Percentiles rank a stretch among this genome's conserved stretches.
phyloP scores from a whole-genome alignment of 2,888 invertebrate genomes.

The Sarcophaga rosellei region DNA sequence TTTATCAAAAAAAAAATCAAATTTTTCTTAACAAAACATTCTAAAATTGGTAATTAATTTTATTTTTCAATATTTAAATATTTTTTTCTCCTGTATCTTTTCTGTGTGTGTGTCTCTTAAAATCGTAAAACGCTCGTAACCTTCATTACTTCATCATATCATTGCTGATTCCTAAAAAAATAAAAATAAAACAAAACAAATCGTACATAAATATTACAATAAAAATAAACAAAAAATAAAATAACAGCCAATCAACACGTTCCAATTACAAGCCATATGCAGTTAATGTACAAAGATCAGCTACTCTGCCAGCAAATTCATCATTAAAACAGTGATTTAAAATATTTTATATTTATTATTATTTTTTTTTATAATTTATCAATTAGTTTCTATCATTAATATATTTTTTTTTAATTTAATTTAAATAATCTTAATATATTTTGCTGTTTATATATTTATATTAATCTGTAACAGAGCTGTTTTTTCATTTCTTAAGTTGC shows the following conservation, averaged over 20 bases:
- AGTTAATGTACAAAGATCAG: slow-evolving; percentile 88
- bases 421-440: slow-evolving; percentile 43
- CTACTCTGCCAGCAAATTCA: slow-evolving; percentile 93
- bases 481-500: slow-evolving; percentile 50
- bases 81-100: slow-evolving; percentile 46
- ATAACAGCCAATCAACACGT: slow-evolving; percentile 81
- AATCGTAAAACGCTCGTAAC: slow-evolving; percentile 51
- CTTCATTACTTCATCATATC: slow-evolving; percentile 48
- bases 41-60: slow-evolving; percentile 63
- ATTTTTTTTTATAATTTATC: slow-evolving; percentile 37
- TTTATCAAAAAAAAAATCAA: slow-evolving; percentile 17
- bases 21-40: slow-evolving; percentile 32
- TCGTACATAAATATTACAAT: slow-evolving; percentile 19
- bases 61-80: slow-evolving; percentile 40
- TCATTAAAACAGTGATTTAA: slow-evolving; percentile 83
- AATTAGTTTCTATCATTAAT: slow-evolving; percentile 31
- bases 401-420: slow-evolving; percentile 40
- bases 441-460: slow-evolving; percentile 59
- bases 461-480: slow-evolving; percentile 55
- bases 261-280: slow-evolving; percentile 81
- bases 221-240: slow-evolving; percentile 19
- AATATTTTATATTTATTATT: slow-evolving; percentile 52
- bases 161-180: slow-evolving; percentile 57
- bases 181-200: slow-evolving; percentile 43
- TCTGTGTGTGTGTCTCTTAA: slow-evolving; percentile 47